Conservation (phyloP, 2,888 invertebrate species). For the Mechanitis messenoides region DNA sequence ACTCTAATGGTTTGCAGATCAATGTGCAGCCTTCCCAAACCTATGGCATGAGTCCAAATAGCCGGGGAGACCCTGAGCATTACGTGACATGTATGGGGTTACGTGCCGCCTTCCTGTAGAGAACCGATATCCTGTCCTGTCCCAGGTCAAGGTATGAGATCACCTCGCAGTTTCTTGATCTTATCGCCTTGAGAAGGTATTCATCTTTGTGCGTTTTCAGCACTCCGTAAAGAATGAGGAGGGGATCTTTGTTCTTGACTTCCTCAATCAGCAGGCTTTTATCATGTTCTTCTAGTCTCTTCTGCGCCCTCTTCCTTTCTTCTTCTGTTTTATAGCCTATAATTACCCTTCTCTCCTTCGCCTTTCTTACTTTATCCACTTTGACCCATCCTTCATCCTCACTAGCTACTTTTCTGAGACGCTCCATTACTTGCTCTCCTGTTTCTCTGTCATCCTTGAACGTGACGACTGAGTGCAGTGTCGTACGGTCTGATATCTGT, state of each 20-base stretch:
- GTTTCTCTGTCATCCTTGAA: conserved; percentile 15
- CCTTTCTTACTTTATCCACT: conserved; percentile 20
- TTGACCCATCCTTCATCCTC: conserved; percentile 16
- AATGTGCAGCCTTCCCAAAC: too few species aligned
- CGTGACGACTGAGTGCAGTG: conserved; percentile 15
- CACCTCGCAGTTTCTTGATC: conserved; percentile 8
- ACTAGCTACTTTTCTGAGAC: conserved; percentile 10
- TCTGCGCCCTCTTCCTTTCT: conserved; percentile 14
- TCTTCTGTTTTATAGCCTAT: conserved; percentile 16
- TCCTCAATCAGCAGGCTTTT: conserved; percentile 13
- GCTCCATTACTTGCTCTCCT: conserved; percentile 15
- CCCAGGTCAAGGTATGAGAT: not conserved
- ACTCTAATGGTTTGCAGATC: too few species aligned
- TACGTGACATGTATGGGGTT: too few species aligned
- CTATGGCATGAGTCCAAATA: too few species aligned
- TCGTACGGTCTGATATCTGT: too few species aligned
- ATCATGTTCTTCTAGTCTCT: conserved; percentile 8
- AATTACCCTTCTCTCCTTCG: conserved; percentile 21
- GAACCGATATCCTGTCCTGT: not conserved
- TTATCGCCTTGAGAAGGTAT: conserved; percentile 11
- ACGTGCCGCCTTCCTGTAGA: too few species aligned
- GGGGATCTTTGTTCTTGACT: conserved; percentile 18
- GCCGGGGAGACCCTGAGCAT: too few species aligned
- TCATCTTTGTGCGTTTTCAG: conserved; percentile 9
- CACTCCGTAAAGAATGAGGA: conserved; percentile 14